Percentiles rank a stretch among this genome's conserved stretches.
Evolutionary conservation across 2,888 invertebrate genomes (phyloP).

Genomic region (Oasisia sp.): DNA sequence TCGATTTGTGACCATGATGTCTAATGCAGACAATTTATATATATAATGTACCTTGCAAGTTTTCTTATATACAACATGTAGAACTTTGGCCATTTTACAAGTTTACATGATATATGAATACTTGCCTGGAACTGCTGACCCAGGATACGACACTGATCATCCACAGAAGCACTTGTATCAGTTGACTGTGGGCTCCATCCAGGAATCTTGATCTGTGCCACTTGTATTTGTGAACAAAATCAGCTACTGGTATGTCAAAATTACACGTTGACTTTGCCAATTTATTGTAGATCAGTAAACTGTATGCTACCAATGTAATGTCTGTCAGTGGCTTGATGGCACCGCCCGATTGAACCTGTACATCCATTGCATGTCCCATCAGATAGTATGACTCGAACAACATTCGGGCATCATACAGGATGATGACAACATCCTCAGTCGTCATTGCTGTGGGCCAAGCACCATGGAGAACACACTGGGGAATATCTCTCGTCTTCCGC

Average conservation of each 20-base stretch:
- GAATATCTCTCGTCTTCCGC: slow-evolving; percentile 10
- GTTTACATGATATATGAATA: not conserved
- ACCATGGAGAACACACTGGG: not conserved
- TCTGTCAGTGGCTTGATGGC: not conserved
- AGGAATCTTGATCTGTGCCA: not conserved
- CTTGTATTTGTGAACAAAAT: not conserved
- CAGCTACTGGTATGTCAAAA: slow-evolving; percentile 3
- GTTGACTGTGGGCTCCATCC: not conserved
- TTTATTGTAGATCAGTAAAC: not conserved
- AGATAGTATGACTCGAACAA: not conserved
- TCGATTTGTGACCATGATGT: too few relatives aligned
- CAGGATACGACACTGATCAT: not conserved
- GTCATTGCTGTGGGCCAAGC: not conserved
- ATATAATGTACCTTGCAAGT: too few relatives aligned
- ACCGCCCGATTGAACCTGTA: not conserved
- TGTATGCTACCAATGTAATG: not conserved
- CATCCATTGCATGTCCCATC: not conserved
- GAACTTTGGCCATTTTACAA: not conserved
- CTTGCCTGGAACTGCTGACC: slow-evolving; percentile 6
- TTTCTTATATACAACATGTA: too few relatives aligned
- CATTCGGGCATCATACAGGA: not conserved
- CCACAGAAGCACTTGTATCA: not conserved
- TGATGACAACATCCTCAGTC: not conserved
- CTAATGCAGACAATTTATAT: too few relatives aligned
- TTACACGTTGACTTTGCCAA: not conserved